Conservation (phyloP, 2,113 vertebrate species). For the Oreochromis tanganicae region DNA sequence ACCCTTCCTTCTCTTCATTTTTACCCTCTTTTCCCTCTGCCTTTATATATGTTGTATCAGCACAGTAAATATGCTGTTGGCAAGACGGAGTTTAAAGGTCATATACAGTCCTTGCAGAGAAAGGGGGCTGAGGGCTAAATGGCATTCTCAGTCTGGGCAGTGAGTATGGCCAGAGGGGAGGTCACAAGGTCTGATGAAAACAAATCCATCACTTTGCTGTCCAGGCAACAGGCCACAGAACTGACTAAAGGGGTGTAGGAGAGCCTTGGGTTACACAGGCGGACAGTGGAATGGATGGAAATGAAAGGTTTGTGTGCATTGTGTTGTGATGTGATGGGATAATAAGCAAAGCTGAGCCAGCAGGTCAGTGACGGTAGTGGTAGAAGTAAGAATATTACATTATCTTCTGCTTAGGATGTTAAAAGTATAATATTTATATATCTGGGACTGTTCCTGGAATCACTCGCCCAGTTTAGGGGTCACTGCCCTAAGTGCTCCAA, state of each 20-base stretch:
- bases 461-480: background rate
- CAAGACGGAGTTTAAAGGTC: slow-evolving; percentile 52
- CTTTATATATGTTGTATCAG: slow-evolving; percentile 27
- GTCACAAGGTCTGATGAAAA: slow-evolving; percentile 54
- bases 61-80: slow-evolving; percentile 33
- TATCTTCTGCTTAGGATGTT: background rate
- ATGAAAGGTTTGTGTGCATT: slow-evolving; percentile 7
- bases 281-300: background rate
- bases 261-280: background rate
- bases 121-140: slow-evolving; percentile 15
- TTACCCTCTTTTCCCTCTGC: background rate
- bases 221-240: slow-evolving; percentile 12
- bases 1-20: background rate
- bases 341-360: background rate
- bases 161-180: slow-evolving; percentile 23
- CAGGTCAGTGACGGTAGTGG: background rate
- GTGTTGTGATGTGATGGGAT: background rate
- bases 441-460: background rate
- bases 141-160: slow-evolving; percentile 32
- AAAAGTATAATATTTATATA: background rate
- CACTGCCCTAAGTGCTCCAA: background rate
- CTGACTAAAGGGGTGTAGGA: background rate
- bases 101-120: slow-evolving; percentile 12
- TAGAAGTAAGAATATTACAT: background rate
- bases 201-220: slow-evolving; percentile 64